Evolutionary conservation across 2,113 vertebrate genomes (phyloP), one percentile per base, ranked within the genome.

Genomic region (Cnemophilus loriae): DNA sequence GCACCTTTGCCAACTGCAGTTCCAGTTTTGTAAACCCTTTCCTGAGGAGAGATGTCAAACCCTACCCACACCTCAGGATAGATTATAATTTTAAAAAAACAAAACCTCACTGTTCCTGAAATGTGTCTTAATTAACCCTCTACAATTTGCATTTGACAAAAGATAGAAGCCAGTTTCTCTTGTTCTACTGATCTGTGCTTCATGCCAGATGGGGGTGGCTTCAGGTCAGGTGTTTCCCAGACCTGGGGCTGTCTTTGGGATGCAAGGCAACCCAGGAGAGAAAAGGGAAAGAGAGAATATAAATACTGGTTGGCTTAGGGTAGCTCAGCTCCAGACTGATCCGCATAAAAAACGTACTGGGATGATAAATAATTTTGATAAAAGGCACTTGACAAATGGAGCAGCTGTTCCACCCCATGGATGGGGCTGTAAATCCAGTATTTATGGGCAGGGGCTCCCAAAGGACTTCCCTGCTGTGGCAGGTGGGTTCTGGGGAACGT

Each of bases 131-230:
- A 95, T 93, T 95, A 95, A 71, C 60, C 89, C 84, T 24, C 39
- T 76, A 35, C 81, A 89, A 94, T 97, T 96, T 96, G 88, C 88
- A 96, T 94, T 73, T 94, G 95, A 90, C 95, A 85, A 94, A 94
- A 96, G 88, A 92, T 81, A 93, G 73, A 97, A 97, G 92, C 96
- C 95, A 96, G 93, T 96, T 95, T 89, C 93, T 96, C 96, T 90
- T 87, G 96, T 97, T 96, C 55, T 77, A 2, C 92, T 53, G 71
- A 96, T 93, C 88, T 86, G 13, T 24, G 65, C 74, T 82, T 91
- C 84, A 21, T 68, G 89, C 87, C 84, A 87, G 89, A 60, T 93
- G 60, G 60, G 86, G 94, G 95, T 95, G 91, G 91, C 87, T 95
- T 84, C 4, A 0, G 96, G 96, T 96, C 95, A 96, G 91, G 59